Conservation (phyloP, 1,140 invertebrate species). For the Anadara kagoshimensis region DNA sequence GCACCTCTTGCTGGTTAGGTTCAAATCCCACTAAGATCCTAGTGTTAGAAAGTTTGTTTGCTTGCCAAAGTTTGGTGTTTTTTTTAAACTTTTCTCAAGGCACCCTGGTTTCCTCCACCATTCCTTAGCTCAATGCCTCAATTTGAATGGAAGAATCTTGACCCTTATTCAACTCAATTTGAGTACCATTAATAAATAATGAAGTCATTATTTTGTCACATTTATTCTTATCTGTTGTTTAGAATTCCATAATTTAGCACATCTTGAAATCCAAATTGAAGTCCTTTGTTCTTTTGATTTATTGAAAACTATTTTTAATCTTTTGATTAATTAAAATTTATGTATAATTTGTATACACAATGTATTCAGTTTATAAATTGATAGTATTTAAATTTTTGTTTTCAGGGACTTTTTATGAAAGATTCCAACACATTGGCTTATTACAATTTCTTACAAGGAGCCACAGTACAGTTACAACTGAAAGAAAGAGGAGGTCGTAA, state of each 20-base stretch:
- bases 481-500: constrained; percentile 99
- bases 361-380: not conserved
- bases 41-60: no score
- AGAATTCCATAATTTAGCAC: not conserved
- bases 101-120: no score
- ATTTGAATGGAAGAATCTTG: no score
- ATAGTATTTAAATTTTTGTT: constrained; percentile 50
- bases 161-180: no score
- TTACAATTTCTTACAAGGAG: constrained; percentile 93
- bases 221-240: not conserved
- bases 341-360: not conserved
- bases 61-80: no score
- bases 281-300: no score
- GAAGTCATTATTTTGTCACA: not conserved
- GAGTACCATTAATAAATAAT: no score
- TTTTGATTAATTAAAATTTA: not conserved
- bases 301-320: no score
- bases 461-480: constrained; percentile 90
- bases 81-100: no score
- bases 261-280: not conserved
- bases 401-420: constrained; percentile 97
- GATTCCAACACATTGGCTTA: constrained; percentile 96
- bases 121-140: no score
- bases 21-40: no score
- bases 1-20: no score